Evolutionary conservation across 2,888 invertebrate species (phyloP), one percentile per base, ranked within the genome.

Genomic region (Nymphalis c-album): DNA sequence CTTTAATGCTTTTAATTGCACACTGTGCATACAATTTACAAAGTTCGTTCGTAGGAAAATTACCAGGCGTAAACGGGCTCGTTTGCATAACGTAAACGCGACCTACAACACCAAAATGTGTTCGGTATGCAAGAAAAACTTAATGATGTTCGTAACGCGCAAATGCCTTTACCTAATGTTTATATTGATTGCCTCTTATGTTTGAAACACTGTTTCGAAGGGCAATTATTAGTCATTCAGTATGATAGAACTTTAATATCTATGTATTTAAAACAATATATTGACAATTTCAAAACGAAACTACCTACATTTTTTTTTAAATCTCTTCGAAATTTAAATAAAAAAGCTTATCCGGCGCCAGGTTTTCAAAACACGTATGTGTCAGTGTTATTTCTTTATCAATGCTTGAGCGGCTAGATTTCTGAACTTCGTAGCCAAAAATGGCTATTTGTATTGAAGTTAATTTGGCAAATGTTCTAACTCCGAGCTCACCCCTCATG

Each of bases 101-200:
- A 70, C 67, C 68, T 70, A 70, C 58, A 64, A 61, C 60, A 64
- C 61, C 51, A 66, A 65, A 65, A 67, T 59, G 64, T 64, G 61
- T 40, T 51, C 47, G 69, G 66, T 63, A 66, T 71, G 53, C 60
- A 62, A 62, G 64, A 70, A 70, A 70, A 70, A 51, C 22, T 26
- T 40, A 46, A 62, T 64, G 60, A 60, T 61, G 48, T 51, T 61
- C 63, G 60, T 66, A 63, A 60, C 66, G 63, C 55, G 60, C 61
- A 60, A 57, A 40, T 55, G 46, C 60, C 55, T 60, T 48, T 47
- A 13, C 10, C 55, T 66, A 55, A 61, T 57, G 47, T 61, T 61
- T 57, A 48, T 61, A 46, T 61, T 47, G 53, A 55, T 57, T 66
- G 10, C 17, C n/a, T 40, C 35, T 57, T 40, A 13, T 40, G 13